Conservation (phyloP, 2,113 vertebrate species). For the Lophochroa leadbeateri region DNA sequence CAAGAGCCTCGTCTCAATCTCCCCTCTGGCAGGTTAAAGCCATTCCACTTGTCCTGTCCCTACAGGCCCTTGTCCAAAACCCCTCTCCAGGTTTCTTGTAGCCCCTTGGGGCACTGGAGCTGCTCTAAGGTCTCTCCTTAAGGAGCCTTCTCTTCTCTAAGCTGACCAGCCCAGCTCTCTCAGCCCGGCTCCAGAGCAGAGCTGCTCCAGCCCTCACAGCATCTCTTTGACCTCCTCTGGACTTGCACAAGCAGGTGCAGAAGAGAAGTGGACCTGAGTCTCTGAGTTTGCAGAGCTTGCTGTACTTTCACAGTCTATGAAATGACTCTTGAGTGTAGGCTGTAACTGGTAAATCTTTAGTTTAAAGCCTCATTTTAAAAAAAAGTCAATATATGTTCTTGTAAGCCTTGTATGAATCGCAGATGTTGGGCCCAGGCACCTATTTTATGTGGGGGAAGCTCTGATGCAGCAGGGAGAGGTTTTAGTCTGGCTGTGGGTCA, state of each 20-base stretch:
- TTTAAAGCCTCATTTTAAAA: not conserved
- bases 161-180: not conserved
- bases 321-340: not conserved
- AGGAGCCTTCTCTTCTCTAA: too few relatives aligned
- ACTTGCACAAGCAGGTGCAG: not conserved
- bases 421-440: not conserved
- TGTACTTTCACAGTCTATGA: rapidly evolving
- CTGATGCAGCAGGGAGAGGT: not conserved
- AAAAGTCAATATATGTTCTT: rapidly evolving
- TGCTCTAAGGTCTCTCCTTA: too few relatives aligned
- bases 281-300: not conserved
- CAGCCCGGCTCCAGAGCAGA: not conserved
- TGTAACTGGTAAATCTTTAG: not conserved
- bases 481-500: not conserved
- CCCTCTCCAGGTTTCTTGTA: too few relatives aligned
- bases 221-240: not conserved
- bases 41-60: too few relatives aligned
- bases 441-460: not conserved
- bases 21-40: too few relatives aligned
- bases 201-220: not conserved
- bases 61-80: too few relatives aligned
- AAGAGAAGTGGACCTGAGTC: not conserved
- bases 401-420: rapidly evolving
- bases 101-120: too few relatives aligned
- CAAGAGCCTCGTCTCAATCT: too few relatives aligned